Evolutionary conservation across 2,797 vertebrate genomes (phyloP), one percentile per base, ranked within the genome.

Genomic region (Acanthurus leucopareius): DNA sequence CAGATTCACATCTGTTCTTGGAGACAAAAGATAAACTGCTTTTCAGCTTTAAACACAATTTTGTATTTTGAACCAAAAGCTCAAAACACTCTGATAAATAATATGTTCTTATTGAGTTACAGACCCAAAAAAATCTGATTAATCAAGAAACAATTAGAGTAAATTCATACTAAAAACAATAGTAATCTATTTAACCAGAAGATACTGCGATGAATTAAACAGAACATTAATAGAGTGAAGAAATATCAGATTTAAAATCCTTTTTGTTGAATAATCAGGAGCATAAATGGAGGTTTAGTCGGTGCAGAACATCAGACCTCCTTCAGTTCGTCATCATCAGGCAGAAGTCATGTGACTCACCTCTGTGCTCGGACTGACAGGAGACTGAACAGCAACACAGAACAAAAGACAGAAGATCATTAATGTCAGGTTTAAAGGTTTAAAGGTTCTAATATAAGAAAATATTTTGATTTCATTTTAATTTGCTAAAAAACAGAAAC

Each of bases 331-430:
- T 14, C 7, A 6, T 58, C 40, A 20, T 3, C 25, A n/a, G 14
- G 45, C 59, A 40, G n/a, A 77, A 7, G 22, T 35, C 6, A 10
- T 11, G 79, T 72, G 87, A 96, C 96, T 87, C 94, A 99, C 97
- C 96, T 98, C 98, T 93, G 95, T 95, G 89, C 95, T 96, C 86
- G 97, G 96, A 90, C 96, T 98, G 92, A 97, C 92, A 85, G 97
- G 96, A 93, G 96, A 97, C 97, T 99, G 92, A 14, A 87, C 3
- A 11, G 19, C 0, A 7, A 69, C 28, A 53, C 3, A 49, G 10
- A 69, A 42, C 52, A 9, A 69, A 5, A 64, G 9, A 49, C n/a
- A 40, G 6, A 2, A 0, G 3, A 28, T 28, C 4, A 28, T 28
- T 28, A 28, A 28, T 28, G 8, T 40, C 38, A 38, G 38, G 38